Conservation (phyloP, 2,797 vertebrate genomes). For the Coilia nasus region DNA sequence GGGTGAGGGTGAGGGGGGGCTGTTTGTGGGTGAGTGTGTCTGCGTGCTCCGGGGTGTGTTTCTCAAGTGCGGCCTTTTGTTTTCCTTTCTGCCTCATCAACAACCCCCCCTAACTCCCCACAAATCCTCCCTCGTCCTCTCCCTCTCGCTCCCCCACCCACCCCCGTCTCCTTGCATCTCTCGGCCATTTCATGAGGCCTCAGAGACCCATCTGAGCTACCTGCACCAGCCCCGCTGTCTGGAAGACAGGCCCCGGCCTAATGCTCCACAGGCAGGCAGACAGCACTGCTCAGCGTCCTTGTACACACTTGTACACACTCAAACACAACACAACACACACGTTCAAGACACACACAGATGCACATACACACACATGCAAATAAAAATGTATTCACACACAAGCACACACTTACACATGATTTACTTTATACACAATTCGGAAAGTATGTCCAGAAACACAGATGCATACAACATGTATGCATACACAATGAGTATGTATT, state of each 20-base stretch:
- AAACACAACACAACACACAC: no score
- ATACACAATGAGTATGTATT: background rate
- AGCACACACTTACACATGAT: background rate
- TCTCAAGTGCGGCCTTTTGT: conserved; percentile 42
- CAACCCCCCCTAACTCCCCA: background rate
- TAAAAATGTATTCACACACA: background rate
- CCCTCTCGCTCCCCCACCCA: no score
- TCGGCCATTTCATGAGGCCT: conserved; percentile 3
- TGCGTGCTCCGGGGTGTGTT: conserved; percentile 24
- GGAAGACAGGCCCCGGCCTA: background rate
- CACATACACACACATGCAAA: background rate
- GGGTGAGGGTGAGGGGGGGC: background rate
- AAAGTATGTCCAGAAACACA: background rate
- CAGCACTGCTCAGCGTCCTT: background rate
- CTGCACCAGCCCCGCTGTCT: background rate
- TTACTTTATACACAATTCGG: no score
- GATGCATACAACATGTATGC: background rate
- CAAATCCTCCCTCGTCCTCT: no score
- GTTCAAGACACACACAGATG: no score
- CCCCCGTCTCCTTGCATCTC: background rate
- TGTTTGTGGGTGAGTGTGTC: background rate
- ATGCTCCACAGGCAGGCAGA: background rate
- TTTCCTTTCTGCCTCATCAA: conserved; percentile 62
- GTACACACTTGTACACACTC: background rate
- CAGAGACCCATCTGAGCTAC: conserved; percentile 19